Conservation (phyloP, 1,140 invertebrate genomes). For the Olivierus martensii region DNA sequence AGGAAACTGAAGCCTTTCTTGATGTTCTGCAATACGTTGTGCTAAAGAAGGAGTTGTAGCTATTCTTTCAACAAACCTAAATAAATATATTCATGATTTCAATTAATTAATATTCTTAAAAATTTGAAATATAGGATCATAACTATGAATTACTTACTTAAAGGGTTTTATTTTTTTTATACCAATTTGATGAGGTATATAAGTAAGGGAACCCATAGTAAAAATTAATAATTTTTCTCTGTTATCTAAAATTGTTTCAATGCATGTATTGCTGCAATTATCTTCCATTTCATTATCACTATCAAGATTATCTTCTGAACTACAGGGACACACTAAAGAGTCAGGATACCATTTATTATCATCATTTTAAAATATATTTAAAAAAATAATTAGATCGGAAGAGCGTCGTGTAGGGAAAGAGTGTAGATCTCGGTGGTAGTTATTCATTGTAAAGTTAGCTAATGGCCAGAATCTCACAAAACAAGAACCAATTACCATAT, state of each 20-base stretch:
- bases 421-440: too few relatives aligned
- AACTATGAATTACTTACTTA: constrained; percentile 32
- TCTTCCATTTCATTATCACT: not conserved
- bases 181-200: constrained; percentile 73
- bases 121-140: not conserved
- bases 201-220: constrained; percentile 68
- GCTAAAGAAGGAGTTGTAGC: constrained; percentile 10
- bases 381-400: too few relatives aligned
- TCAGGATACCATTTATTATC: too few relatives aligned
- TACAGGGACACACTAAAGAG: not conserved
- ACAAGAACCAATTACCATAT: too few relatives aligned
- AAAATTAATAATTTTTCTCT: constrained; percentile 69
- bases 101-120: too few relatives aligned
- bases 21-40: constrained; percentile 13
- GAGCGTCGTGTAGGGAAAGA: too few relatives aligned
- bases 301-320: not conserved
- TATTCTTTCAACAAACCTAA: constrained; percentile 48
- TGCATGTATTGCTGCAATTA: not conserved
- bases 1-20: constrained; percentile 5
- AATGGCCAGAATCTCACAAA: too few relatives aligned
- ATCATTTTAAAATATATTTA: too few relatives aligned
- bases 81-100: constrained; percentile 30
- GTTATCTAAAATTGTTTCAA: constrained; percentile 24
- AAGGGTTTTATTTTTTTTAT: constrained; percentile 64
- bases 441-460: too few relatives aligned